Evolutionary conservation across 2,797 vertebrate genomes (phyloP).

Genomic region (Peromyscus aztecus): DNA sequence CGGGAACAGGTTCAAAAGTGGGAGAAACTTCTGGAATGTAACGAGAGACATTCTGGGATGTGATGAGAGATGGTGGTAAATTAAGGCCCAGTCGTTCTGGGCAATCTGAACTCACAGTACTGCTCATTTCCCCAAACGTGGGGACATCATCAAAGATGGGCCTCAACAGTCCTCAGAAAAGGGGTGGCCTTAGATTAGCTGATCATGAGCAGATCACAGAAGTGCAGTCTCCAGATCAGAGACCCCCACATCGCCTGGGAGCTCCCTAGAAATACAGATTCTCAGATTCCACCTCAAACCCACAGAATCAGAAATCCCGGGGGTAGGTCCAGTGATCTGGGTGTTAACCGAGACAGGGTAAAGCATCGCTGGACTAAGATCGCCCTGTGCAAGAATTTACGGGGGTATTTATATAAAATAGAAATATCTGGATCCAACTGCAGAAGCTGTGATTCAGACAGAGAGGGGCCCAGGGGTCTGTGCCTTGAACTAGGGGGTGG

Average conservation of each 20-base stretch:
- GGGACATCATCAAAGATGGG: background rate
- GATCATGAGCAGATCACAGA: background rate
- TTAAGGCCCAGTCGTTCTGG: background rate
- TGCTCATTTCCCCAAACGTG: background rate
- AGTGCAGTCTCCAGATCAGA: background rate
- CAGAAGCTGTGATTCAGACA: background rate
- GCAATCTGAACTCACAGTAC: too few species aligned
- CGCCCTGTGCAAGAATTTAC: background rate
- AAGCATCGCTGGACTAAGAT: background rate
- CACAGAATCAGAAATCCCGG: background rate
- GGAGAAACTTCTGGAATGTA: background rate
- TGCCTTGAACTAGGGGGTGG: background rate
- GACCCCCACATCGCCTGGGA: background rate
- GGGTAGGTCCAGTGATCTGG: background rate
- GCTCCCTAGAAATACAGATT: background rate
- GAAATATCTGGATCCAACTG: too few species aligned
- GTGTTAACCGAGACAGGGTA: background rate
- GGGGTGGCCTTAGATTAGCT: background rate
- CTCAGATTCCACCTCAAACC: background rate
- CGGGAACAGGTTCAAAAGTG: background rate
- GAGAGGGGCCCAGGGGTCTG: background rate
- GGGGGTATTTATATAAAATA: background rate
- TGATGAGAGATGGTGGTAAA: background rate
- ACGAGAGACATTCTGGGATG: background rate
- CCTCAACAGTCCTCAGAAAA: background rate